A percentile compares a stretch with the other conserved stretches of the same genome.
phyloP scores from a whole-genome alignment of 2,113 vertebrate species.

The Formicarius rufipectus region DNA sequence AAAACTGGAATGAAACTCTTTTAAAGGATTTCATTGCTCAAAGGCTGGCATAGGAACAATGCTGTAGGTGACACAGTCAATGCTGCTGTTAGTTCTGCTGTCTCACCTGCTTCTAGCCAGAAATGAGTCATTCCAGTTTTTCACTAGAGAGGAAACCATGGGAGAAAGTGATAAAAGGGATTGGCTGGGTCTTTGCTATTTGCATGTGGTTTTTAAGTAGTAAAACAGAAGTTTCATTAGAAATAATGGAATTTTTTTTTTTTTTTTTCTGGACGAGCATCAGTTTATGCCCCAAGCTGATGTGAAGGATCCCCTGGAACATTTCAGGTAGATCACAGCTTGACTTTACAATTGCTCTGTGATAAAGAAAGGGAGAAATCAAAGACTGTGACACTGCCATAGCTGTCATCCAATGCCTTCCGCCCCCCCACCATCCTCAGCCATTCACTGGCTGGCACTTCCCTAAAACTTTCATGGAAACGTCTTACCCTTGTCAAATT shows the following conservation, averaged over 20 bases:
- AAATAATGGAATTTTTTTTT: not conserved
- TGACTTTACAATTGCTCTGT: not conserved
- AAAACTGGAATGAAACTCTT: not conserved
- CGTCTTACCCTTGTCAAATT: not conserved
- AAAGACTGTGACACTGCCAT: not conserved
- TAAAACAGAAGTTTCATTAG: not conserved
- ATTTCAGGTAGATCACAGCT: not conserved
- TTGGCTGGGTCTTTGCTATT: not conserved
- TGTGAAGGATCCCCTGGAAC: not conserved
- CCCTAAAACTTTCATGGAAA: not conserved
- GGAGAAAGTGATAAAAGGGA: not conserved
- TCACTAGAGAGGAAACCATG: not conserved
- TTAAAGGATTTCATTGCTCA: not conserved
- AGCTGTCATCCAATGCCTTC: not conserved
- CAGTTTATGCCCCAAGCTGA: not conserved
- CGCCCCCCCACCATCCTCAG: not conserved
- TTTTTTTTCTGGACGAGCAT: accelerated
- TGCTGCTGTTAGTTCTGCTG: not conserved
- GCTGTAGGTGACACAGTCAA: not conserved
- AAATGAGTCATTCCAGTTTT: not conserved
- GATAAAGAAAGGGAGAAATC: not conserved
- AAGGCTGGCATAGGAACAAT: not conserved
- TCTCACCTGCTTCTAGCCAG: not conserved
- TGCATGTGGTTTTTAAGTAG: not conserved
- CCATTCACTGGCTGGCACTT: not conserved